Percentiles rank a stretch among this genome's conserved stretches.
Evolutionary conservation across 2,797 vertebrate species (phyloP).

Genomic region (Sparus aurata): DNA sequence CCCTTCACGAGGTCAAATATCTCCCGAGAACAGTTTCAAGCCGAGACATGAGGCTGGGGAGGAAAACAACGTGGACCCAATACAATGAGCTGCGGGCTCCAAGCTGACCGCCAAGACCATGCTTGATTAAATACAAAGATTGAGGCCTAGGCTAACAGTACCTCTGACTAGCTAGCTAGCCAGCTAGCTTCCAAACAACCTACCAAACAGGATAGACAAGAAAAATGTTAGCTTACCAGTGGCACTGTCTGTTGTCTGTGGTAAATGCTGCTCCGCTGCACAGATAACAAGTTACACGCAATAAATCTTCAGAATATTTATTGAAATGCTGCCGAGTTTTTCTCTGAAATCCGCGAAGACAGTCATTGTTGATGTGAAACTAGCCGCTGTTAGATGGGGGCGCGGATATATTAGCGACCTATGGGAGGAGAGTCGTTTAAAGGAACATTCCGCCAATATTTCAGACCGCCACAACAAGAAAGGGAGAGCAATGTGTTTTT

Average conservation of each 20-base stretch:
- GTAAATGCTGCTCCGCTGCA: slow-evolving; percentile 15
- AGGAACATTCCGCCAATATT: slow-evolving; percentile 56
- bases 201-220: slow-evolving; percentile 43
- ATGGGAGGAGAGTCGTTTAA: slow-evolving; percentile 79
- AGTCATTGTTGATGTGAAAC: slow-evolving; percentile 83
- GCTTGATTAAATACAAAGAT: slow-evolving; percentile 78
- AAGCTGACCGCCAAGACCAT: slow-evolving; percentile 72
- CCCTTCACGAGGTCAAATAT: not conserved
- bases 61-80: slow-evolving; percentile 44
- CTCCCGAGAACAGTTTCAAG: not conserved
- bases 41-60: not conserved
- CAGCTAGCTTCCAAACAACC: slow-evolving; percentile 9
- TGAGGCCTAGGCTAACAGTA: slow-evolving; percentile 79
- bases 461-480: not conserved
- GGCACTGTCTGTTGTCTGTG: slow-evolving; percentile 7
- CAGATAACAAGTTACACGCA: slow-evolving; percentile 17
- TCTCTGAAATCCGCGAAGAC: slow-evolving; percentile 47
- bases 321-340: slow-evolving; percentile 40
- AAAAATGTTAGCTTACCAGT: slow-evolving; percentile 59
- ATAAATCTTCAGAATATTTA: slow-evolving; percentile 14
- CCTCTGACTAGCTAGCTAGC: slow-evolving; percentile 21
- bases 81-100: slow-evolving; percentile 44
- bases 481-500: not conserved
- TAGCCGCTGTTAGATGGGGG: slow-evolving; percentile 60
- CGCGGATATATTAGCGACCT: slow-evolving; percentile 59